phyloP scores from a whole-genome alignment of 37 sponge, comb jelly and placozoan genomes.

The Spongia lamella region DNA sequence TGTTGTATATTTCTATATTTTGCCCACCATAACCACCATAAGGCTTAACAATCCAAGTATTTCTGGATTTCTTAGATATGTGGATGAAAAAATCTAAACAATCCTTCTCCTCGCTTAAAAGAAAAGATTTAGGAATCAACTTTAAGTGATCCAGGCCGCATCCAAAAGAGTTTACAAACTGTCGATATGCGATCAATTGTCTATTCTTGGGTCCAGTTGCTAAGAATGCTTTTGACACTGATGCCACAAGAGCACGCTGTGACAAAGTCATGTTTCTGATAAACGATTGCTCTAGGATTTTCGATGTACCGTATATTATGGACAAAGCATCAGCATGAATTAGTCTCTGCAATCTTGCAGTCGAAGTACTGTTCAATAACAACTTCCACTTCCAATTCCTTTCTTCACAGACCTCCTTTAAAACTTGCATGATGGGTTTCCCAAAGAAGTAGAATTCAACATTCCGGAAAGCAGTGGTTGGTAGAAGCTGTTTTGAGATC shows the following conservation, averaged over 20 bases:
- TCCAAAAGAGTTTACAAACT: conserved; percentile 31
- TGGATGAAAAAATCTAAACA: conserved; percentile 59
- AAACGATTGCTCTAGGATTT: conserved; percentile 53
- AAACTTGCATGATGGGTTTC: conserved; percentile 49
- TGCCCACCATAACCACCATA: conserved; percentile 73
- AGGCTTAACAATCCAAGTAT: conserved; percentile 77
- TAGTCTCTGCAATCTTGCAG: background rate
- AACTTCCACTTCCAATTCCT: conserved; percentile 31
- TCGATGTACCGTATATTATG: conserved; percentile 25
- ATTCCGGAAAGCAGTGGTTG: too few species aligned
- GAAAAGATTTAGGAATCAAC: conserved; percentile 73
- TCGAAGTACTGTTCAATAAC: conserved; percentile 22
- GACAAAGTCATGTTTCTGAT: conserved; percentile 46
- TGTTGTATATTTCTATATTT: conserved; percentile 56
- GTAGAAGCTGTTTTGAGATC: too few species aligned
- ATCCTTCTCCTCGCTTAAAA: conserved; percentile 41
- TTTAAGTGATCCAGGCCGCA: conserved; percentile 46
- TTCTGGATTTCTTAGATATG: conserved; percentile 14
- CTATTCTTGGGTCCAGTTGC: conserved; percentile 68
- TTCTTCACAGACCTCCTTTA: conserved; percentile 12
- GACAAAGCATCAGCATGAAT: background rate
- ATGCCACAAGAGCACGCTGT: conserved; percentile 32
- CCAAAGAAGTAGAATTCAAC: conserved; percentile 28
- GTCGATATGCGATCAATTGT: conserved; percentile 51
- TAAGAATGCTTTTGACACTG: conserved; percentile 47